Conservation (phyloP, 2,113 vertebrate genomes). For the Podarcis cretensis region DNA sequence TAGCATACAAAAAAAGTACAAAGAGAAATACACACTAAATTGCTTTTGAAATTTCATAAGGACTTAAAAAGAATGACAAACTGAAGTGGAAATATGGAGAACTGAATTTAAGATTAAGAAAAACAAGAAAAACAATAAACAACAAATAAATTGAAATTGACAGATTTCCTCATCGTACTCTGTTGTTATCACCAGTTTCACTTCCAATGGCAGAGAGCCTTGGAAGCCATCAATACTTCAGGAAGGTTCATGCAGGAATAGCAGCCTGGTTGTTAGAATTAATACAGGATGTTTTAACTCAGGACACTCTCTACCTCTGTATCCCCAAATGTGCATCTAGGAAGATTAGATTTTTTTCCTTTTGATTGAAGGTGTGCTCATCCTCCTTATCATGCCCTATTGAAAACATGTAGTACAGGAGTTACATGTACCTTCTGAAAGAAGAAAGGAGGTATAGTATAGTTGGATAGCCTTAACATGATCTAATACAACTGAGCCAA, state of each 20-base stretch:
- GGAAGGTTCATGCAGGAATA: not conserved
- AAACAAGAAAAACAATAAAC: no score
- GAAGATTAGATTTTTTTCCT: not conserved
- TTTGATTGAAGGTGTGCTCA: not conserved
- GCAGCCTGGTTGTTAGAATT: not conserved
- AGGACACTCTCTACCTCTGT: not conserved
- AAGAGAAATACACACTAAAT: no score
- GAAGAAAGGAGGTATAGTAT: not conserved
- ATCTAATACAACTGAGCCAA: not conserved
- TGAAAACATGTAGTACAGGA: not conserved
- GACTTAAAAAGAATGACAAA: no score
- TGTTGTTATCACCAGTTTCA: not conserved
- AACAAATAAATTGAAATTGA: no score
- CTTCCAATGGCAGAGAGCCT: not conserved
- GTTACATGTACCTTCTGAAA: not conserved
- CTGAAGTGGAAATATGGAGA: no score
- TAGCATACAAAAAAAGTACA: no score
- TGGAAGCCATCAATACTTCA: not conserved
- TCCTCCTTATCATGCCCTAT: not conserved
- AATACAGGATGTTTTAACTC: not conserved
- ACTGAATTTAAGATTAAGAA: no score
- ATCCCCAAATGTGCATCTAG: not conserved
- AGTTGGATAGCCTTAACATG: not conserved
- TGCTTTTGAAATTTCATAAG: no score
- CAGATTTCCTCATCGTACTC: not conserved